These are phyloP conservation scores for Petrocephalus schoutedeni DNA, from an alignment of 2,797 vertebrate species.

Conservation along the genomic window DNA sequence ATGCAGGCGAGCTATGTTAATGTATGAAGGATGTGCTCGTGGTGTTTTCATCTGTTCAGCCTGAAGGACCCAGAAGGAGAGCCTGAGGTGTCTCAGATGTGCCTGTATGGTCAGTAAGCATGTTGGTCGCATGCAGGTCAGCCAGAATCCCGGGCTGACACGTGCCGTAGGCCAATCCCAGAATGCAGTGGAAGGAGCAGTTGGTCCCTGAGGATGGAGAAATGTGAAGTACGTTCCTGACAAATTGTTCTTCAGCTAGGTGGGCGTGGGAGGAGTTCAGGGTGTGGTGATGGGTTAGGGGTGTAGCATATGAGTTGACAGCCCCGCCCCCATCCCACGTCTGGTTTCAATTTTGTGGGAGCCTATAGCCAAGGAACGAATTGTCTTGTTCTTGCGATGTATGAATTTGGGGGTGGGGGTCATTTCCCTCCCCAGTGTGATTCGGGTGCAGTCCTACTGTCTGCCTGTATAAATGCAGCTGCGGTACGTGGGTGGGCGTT, in stretches of 20 bases:
- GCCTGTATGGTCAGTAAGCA: not conserved
- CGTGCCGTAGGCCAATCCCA: not conserved
- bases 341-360: not conserved
- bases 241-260: not conserved
- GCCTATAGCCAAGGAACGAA: not conserved
- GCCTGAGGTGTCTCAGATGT: not conserved
- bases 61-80: not conserved
- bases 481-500: not conserved
- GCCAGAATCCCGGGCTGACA: not conserved
- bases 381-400: not conserved
- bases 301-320: not conserved
- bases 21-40: not conserved
- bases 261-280: slow-evolving; percentile 39
- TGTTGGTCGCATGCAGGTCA: not conserved
- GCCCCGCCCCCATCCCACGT: not conserved
- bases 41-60: not conserved
- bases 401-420: not conserved
- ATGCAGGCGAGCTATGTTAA: not conserved
- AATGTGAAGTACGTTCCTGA: not conserved
- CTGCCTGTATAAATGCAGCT: not conserved
- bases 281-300: slow-evolving; percentile 29
- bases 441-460: not conserved
- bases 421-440: not conserved
- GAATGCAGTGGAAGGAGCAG: not conserved
- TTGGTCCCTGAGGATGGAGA: not conserved